These are phyloP conservation scores for Terrapene triunguis DNA, from an alignment of 2,113 vertebrate genomes.

Conservation along the genomic window DNA sequence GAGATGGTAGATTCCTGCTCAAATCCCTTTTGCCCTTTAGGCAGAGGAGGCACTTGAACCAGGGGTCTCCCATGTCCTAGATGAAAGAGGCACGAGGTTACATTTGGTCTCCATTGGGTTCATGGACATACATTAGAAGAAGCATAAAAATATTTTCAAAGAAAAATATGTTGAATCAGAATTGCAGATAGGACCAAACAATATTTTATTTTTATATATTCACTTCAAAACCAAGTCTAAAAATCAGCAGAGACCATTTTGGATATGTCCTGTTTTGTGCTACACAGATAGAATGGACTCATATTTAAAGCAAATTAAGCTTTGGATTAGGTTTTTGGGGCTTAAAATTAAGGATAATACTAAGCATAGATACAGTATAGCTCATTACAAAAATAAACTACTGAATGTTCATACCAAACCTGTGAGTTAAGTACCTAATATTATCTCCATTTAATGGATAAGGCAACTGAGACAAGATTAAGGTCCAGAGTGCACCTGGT, in stretches of 20 bases:
- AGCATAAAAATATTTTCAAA: background rate
- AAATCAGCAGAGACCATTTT: background rate
- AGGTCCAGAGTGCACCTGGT: background rate
- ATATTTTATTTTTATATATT: background rate
- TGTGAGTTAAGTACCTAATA: background rate
- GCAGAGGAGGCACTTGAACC: too few species aligned
- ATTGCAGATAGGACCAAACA: background rate
- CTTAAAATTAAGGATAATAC: background rate
- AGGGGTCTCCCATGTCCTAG: too few species aligned
- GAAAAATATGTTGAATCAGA: background rate
- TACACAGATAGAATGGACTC: too few species aligned
- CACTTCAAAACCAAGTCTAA: background rate
- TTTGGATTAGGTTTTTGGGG: background rate
- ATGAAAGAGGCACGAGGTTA: background rate
- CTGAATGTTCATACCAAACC: background rate
- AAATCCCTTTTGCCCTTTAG: too few species aligned
- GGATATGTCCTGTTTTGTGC: background rate
- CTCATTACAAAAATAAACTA: background rate
- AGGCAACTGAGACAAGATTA: background rate
- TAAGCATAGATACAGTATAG: background rate
- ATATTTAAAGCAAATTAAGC: background rate
- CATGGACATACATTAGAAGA: background rate
- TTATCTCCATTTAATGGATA: background rate
- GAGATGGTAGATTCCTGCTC: too few species aligned
- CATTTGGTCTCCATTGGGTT: background rate